These are phyloP conservation scores for Pammene aurita DNA, from an alignment of 2,888 invertebrate species.

Conservation along the genomic window DNA sequence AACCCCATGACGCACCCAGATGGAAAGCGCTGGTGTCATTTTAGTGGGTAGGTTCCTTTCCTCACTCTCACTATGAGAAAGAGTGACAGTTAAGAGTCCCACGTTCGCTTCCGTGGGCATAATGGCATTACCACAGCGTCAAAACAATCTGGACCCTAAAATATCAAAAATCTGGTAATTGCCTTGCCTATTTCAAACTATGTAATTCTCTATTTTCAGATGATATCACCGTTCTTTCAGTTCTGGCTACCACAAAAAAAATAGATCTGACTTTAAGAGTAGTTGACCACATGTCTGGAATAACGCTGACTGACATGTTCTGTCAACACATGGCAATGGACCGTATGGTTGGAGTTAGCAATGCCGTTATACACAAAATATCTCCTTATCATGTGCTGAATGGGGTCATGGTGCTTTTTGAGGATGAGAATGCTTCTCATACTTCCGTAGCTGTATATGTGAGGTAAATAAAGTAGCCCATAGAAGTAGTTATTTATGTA, in stretches of 20 bases:
- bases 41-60: too few relatives aligned
- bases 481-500: too few relatives aligned
- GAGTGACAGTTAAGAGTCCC: too few relatives aligned
- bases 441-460: slow-evolving; percentile 55
- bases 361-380: slow-evolving; percentile 58
- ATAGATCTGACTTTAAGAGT: slow-evolving; percentile 59
- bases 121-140: too few relatives aligned
- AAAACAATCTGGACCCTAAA: too few relatives aligned
- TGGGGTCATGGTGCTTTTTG: slow-evolving; percentile 61
- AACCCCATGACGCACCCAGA: too few relatives aligned
- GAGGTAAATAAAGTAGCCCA: slow-evolving; percentile 63
- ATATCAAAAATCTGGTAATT: too few relatives aligned
- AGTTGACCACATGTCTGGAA: slow-evolving; percentile 47
- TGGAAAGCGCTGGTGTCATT: too few relatives aligned
- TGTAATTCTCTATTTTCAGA: slow-evolving; percentile 52
- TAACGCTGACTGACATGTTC: slow-evolving; percentile 55
- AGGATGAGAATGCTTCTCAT: slow-evolving; percentile 41
- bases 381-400: slow-evolving; percentile 66
- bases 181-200: too few relatives aligned
- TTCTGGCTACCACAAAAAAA: slow-evolving; percentile 61
- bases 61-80: too few relatives aligned
- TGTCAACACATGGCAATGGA: slow-evolving; percentile 62
- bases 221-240: slow-evolving; percentile 53
- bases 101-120: too few relatives aligned
- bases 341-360: slow-evolving; percentile 47